Conservation (phyloP, 2,797 vertebrate species). For the Fringilla coelebs region DNA sequence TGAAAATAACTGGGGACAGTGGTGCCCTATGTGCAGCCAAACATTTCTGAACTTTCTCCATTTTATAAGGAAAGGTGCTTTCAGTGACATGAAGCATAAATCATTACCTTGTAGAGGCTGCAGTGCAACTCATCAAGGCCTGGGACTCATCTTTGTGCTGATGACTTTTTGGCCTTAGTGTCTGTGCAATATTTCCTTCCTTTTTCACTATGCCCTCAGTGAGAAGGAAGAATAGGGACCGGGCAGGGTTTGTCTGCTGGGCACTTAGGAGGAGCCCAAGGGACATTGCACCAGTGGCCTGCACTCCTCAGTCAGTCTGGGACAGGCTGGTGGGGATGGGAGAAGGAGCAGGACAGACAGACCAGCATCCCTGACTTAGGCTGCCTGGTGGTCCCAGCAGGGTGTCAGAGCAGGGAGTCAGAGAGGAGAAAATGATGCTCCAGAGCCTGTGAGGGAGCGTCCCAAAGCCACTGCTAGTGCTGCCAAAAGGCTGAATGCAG, state of each 20-base stretch:
- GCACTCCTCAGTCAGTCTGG: background rate
- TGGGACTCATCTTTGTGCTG: background rate
- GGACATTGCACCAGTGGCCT: background rate
- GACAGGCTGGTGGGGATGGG: background rate
- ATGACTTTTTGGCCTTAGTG: background rate
- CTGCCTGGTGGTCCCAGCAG: background rate
- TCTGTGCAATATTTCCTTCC: background rate
- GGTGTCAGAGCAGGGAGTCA: background rate
- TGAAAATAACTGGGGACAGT: rapidly evolving
- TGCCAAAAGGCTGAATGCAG: background rate
- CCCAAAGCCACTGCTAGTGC: background rate
- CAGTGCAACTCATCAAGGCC: background rate
- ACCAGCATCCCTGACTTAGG: rapidly evolving
- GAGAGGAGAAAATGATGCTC: background rate
- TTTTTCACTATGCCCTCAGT: background rate
- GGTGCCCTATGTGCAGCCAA: rapidly evolving
- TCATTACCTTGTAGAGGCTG: background rate
- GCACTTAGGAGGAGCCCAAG: background rate
- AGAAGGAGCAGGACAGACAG: background rate
- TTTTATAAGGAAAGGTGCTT: background rate
- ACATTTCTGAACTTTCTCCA: background rate
- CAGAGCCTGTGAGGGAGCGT: background rate
- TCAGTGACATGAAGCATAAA: background rate
- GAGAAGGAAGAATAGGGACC: background rate
- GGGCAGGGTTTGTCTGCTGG: background rate